These are phyloP conservation scores for Buphagus erythrorhynchus DNA, from an alignment of 2,797 vertebrate genomes.

Conservation along the genomic window DNA sequence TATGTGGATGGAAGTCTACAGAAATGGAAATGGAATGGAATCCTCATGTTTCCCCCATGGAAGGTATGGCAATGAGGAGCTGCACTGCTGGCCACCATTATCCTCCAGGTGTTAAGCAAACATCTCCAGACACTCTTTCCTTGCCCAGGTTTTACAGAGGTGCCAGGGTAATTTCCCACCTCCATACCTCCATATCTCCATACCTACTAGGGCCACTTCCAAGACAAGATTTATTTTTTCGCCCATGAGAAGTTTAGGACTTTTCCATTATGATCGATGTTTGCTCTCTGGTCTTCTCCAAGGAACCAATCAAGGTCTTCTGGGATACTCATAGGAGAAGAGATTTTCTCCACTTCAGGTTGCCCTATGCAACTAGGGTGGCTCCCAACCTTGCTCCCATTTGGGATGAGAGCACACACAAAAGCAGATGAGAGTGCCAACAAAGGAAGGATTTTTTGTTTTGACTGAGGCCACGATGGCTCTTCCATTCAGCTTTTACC, in stretches of 20 bases:
- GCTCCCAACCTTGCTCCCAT: neutral
- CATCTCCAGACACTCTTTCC: neutral
- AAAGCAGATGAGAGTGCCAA: neutral
- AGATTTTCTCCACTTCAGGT: neutral
- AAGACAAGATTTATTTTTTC: neutral
- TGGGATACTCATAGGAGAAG: neutral
- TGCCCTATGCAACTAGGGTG: neutral
- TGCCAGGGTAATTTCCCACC: neutral
- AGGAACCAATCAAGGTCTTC: neutral
- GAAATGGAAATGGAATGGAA: neutral
- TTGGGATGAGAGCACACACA: neutral
- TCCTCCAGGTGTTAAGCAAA: neutral
- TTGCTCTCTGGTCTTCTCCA: neutral
- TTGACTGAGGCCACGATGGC: neutral
- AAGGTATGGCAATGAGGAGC: neutral
- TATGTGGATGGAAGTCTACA: neutral
- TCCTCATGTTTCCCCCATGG: neutral
- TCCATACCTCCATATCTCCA: neutral
- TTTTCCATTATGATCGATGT: neutral
- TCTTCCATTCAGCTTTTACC: neutral
- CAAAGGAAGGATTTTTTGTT: neutral
- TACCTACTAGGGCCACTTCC: neutral
- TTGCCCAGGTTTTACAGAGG: neutral
- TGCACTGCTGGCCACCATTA: neutral
- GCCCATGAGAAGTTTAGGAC: fast-evolving